Evolutionary conservation across 2,888 invertebrate species (phyloP).

Genomic region (Diaprepes abbreviatus): DNA sequence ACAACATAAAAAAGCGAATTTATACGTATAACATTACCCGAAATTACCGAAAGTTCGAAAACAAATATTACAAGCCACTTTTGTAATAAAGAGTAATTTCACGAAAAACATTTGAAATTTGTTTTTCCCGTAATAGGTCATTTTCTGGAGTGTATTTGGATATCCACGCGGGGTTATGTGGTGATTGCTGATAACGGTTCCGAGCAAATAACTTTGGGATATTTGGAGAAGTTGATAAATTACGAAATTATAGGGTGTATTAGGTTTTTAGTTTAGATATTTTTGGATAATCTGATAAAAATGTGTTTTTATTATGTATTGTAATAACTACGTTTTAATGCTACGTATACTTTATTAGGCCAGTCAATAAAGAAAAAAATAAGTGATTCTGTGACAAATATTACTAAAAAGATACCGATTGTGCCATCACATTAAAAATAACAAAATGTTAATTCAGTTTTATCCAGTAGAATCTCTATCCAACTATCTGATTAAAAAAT

Average conservation of each 20-base stretch:
- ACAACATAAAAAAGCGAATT: slow-evolving; percentile 1
- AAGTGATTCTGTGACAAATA: too few relatives aligned
- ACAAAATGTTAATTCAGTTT: too few relatives aligned
- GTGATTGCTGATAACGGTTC: neutral
- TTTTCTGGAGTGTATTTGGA: neutral
- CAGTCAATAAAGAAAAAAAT: too few relatives aligned
- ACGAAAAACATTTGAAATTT: neutral
- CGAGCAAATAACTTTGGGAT: neutral
- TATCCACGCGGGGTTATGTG: neutral
- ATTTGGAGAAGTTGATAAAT: slow-evolving; percentile 5
- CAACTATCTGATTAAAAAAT: too few relatives aligned
- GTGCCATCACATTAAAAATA: too few relatives aligned
- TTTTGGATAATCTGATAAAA: too few relatives aligned
- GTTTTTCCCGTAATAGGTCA: slow-evolving; percentile 8
- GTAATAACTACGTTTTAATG: too few relatives aligned
- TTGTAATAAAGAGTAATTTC: slow-evolving; percentile 8
- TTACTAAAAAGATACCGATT: too few relatives aligned
- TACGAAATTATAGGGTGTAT: slow-evolving; percentile 5
- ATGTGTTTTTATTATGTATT: too few relatives aligned
- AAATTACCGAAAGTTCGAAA: slow-evolving; percentile 5
- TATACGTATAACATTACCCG: neutral
- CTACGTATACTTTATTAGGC: too few relatives aligned
- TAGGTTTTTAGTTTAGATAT: too few relatives aligned
- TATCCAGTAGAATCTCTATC: too few relatives aligned
- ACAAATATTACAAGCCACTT: slow-evolving; percentile 1